Evolutionary conservation across 1,140 invertebrate species (phyloP), one percentile per base, ranked within the genome.

Genomic region (Kradibia gibbosae): DNA sequence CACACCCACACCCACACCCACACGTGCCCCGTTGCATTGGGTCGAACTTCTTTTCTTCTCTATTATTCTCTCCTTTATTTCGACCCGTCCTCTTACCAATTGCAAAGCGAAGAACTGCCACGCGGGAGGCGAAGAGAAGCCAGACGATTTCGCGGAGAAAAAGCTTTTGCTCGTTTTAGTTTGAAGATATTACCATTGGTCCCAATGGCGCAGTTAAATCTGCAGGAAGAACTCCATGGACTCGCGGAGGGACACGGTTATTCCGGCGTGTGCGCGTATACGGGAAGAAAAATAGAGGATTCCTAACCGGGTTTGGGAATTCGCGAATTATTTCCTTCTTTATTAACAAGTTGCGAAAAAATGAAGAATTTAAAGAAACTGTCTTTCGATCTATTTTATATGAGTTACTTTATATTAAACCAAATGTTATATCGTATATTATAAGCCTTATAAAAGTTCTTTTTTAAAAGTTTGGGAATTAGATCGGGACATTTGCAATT

Each of bases 171-270:
- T 76, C 72, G 70, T 82, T 73, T 78, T 78, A 82, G 39, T 60
- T n/a, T 22, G 39, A 65, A 73, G 81, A 82, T 73, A 73, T 82
- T 73, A 70, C 67, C 53, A 77, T 82, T 60, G 80, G 39, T 82
- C 75, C 75, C 81, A 82, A 71, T 78, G 75, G 73, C 55, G 67
- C 70, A 53, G 81, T 82, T 82, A 82, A 82, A 73, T 78, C 67
- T 72, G 60, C n/a, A 60, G 36, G 39, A 70, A n/a, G 42, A 67
- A 57, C 36, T 75, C 53, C 53, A 28, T 28, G 73, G 7, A 15
- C 42, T 72, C 4, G 70, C 42, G 7, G 22, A 25, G 15, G 28
- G 4, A 73, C 48, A 48, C 10, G 55, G 22, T 73, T 45, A 53
- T 53, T 20, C 15, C 13, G 13, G 20, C 31, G 42, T 72, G 1